phyloP scores from a whole-genome alignment of 2,113 vertebrate genomes.

The Bufo bufo region DNA sequence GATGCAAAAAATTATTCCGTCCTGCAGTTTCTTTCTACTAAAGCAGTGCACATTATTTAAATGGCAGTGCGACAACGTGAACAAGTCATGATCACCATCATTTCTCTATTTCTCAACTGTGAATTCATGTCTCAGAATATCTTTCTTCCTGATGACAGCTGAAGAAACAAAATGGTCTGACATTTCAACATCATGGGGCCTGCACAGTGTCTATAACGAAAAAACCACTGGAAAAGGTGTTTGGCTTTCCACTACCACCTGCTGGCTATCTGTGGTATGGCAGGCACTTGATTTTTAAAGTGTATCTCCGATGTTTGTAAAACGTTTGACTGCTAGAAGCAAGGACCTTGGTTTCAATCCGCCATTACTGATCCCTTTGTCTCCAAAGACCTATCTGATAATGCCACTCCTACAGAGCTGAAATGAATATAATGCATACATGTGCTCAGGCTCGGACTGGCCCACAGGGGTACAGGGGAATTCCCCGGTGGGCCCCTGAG shows the following conservation, averaged over 20 bases:
- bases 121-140: background rate
- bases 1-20: background rate
- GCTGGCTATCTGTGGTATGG: background rate
- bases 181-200: background rate
- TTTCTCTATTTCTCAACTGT: background rate
- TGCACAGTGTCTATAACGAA: background rate
- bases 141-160: background rate
- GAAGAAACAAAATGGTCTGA: background rate
- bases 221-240: background rate
- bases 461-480: no score
- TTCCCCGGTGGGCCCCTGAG: no score
- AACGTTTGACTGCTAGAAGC: no score
- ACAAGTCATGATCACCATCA: background rate
- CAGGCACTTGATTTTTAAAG: background rate
- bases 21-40: background rate
- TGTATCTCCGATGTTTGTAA: background rate
- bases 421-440: background rate
- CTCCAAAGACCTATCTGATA: no score
- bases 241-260: background rate
- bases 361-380: no score
- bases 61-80: background rate
- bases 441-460: no score
- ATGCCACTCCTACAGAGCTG: background rate
- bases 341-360: no score
- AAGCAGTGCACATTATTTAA: background rate